Conservation (phyloP, 2,888 invertebrate genomes). For the Rotaria socialis region DNA sequence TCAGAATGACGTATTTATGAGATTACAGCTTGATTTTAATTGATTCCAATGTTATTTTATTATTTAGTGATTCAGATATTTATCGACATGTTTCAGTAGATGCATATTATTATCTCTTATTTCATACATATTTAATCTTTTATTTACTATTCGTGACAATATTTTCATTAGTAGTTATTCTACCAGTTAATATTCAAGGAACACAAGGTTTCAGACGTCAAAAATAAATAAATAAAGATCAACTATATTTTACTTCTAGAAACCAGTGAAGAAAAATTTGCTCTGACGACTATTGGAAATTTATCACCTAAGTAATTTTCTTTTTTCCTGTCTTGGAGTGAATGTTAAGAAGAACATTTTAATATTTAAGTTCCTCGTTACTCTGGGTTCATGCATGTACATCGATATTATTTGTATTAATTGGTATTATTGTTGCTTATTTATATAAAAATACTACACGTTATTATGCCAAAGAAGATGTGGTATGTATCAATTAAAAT, state of each 20-base stretch:
- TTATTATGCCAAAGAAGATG: constrained; percentile 50
- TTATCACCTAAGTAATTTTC: neutral
- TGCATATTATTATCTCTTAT: constrained; percentile 70
- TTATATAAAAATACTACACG: constrained; percentile 66
- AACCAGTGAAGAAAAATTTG: constrained; percentile 36
- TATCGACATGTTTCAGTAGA: constrained; percentile 47
- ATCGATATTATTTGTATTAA: constrained; percentile 75
- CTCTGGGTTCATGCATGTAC: constrained; percentile 83
- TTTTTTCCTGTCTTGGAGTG: neutral
- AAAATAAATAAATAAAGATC: neutral
- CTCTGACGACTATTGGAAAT: constrained; percentile 35
- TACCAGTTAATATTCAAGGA: constrained; percentile 85
- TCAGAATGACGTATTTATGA: neutral
- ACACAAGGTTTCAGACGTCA: constrained; percentile 50
- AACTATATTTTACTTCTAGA: neutral
- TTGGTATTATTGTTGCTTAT: constrained; percentile 79
- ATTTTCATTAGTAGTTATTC: constrained; percentile 73
- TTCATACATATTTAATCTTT: constrained; percentile 81
- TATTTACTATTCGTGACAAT: constrained; percentile 75
- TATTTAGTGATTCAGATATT: constrained; percentile 39
- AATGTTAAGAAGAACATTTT: neutral
- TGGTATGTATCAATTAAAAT: neutral
- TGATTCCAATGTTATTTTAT: neutral
- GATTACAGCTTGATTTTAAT: no score
- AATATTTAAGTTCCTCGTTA: constrained; percentile 66